Evolutionary conservation across 2,113 vertebrate species (phyloP).

Genomic region (Phodopus roborovskii): DNA sequence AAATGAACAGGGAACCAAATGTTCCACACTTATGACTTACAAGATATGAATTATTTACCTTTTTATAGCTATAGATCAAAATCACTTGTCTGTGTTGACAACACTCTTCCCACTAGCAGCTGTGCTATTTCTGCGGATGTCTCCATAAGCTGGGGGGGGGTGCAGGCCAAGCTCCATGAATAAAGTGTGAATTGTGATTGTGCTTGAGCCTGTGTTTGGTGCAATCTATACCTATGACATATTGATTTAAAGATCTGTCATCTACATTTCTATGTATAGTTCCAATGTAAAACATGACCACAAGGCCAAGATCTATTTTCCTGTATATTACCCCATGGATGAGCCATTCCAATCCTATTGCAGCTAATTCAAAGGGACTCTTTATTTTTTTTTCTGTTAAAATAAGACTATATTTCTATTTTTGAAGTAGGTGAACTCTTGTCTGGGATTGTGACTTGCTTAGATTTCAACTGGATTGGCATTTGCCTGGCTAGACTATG

Average conservation of each 20-base stretch:
- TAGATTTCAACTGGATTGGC: constrained; percentile 37
- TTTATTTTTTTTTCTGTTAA: constrained; percentile 31
- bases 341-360: constrained; percentile 13
- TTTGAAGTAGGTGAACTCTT: constrained; percentile 44
- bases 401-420: neutral
- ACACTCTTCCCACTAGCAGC: neutral
- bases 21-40: neutral
- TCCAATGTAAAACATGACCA: neutral
- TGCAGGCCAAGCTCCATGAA: neutral
- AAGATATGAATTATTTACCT: neutral
- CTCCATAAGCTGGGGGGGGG: neutral
- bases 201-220: neutral
- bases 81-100: neutral
- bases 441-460: neutral
- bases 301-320: neutral
- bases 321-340: neutral
- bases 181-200: neutral
- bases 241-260: neutral
- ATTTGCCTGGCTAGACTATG: constrained; percentile 17
- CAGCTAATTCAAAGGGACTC: neutral
- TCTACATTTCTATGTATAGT: neutral
- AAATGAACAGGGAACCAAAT: constrained; percentile 19
- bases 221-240: neutral
- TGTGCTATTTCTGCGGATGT: neutral
- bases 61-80: neutral